phyloP scores from a whole-genome alignment of 2,113 vertebrate genomes.

The Crotalus helleri region DNA sequence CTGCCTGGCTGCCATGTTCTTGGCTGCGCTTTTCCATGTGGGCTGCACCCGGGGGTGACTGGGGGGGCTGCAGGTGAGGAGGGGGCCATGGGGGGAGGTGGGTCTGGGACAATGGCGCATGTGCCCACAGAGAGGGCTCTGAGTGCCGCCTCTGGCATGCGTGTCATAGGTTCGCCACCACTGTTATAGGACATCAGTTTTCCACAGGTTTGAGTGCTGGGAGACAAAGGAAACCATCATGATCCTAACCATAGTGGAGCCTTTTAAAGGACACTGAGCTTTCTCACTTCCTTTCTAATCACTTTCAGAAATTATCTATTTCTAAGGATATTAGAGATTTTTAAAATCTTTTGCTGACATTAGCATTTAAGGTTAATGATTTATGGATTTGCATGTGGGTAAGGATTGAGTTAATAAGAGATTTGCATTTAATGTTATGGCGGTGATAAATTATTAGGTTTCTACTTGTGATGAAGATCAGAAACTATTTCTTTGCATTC shows the following conservation, averaged over 20 bases:
- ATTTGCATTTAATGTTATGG: not conserved
- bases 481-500: not conserved
- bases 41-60: too few relatives aligned
- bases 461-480: not conserved
- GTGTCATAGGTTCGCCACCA: too few relatives aligned
- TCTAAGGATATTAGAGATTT: not conserved
- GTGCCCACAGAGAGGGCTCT: too few relatives aligned
- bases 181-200: not conserved
- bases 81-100: too few relatives aligned
- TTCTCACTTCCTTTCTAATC: not conserved
- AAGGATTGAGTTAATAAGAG: not conserved
- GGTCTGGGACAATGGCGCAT: too few relatives aligned
- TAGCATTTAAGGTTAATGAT: not conserved
- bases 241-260: not conserved
- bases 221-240: not conserved
- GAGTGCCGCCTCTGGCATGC: too few relatives aligned
- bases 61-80: too few relatives aligned
- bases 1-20: too few relatives aligned
- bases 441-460: not conserved
- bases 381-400: not conserved
- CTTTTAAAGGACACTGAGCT: not conserved
- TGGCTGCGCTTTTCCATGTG: too few relatives aligned
- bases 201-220: not conserved
- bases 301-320: not conserved
- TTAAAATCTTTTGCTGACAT: not conserved